phyloP scores from a whole-genome alignment of 2,888 invertebrate genomes.

The Psylliodes chrysocephalus region DNA sequence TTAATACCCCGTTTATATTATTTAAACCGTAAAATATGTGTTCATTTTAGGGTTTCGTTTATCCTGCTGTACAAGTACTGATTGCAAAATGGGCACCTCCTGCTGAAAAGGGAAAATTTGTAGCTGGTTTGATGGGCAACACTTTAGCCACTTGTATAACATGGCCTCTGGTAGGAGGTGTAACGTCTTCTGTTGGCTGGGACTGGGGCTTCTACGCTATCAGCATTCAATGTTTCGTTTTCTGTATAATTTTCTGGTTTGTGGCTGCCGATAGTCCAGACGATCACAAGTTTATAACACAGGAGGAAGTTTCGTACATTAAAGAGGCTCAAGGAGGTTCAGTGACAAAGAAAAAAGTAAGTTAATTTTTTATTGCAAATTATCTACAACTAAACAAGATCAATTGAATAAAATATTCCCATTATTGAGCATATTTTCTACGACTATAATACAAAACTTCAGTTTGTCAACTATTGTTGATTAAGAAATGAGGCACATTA shows the following conservation, averaged over 20 bases:
- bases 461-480: too few relatives aligned
- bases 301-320: slow-evolving; percentile 73
- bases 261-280: slow-evolving; percentile 73
- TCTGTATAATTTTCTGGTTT: slow-evolving; percentile 71
- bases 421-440: too few relatives aligned
- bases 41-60: slow-evolving; percentile 68
- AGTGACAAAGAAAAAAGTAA: slow-evolving; percentile 50
- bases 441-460: too few relatives aligned
- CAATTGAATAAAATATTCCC: too few relatives aligned
- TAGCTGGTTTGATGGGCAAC: slow-evolving; percentile 78
- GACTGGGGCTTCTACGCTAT: slow-evolving; percentile 75
- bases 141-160: slow-evolving; percentile 78
- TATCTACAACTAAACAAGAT: too few relatives aligned
- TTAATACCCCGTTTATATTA: too few relatives aligned
- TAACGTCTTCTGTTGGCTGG: slow-evolving; percentile 74
- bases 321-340: slow-evolving; percentile 47
- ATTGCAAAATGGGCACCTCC: slow-evolving; percentile 81
- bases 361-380: too few relatives aligned
- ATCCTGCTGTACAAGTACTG: slow-evolving; percentile 73
- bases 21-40: too few relatives aligned
- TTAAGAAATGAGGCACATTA: too few relatives aligned
- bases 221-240: slow-evolving; percentile 67
- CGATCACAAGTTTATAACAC: slow-evolving; percentile 71
- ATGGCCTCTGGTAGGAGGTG: slow-evolving; percentile 74
- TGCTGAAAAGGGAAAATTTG: slow-evolving; percentile 78